Evolutionary conservation across 2,113 vertebrate species (phyloP), one percentile per base, ranked within the genome.

Genomic region (Vanacampus margaritifer): DNA sequence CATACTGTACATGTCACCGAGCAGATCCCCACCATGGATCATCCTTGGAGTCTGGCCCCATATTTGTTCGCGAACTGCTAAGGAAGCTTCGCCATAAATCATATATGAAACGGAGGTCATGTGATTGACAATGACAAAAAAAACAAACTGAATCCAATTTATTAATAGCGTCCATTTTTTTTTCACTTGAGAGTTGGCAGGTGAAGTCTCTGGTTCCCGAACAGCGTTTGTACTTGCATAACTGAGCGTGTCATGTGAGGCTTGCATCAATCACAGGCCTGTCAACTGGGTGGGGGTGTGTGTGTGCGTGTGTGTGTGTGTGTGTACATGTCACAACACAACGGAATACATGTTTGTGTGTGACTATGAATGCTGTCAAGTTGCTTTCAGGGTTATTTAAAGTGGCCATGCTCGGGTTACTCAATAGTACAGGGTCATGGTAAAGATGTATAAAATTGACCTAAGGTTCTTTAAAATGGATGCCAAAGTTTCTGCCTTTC

Each of bases 371-470:
- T 58, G 66, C 79, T 80, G 85, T 87, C 86, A 37, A 56, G 84
- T 85, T 89, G 79, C 82, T 78, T 66, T 85, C 74, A 19, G 66
- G 48, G 82, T 80, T 88, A 89, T 91, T 89, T 90, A 71, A 79
- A 89, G 85, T 80, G 63, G 74, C 64, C 73, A 50, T 69, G 62
- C 74, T 73, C 10, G 2, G 71, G 35, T 67, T 89, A 89, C 86
- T 89, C 50, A 82, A 82, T 88, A 89, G 21, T 71, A 79, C 73
- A 74, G 76, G 84, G 74, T 87, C 78, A 82, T 73, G 69, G 43
- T 86, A 84, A 86, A 86, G 72, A 79, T 87, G 84, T 80, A 75
- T n/a, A 23, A 54, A 54, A 54, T 24, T 53, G 23, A 12, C n/a
- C 51, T 12, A 13, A 13, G 24, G 13, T 28, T 56, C 13, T 28